A percentile compares a stretch with the other conserved stretches of the same genome.
These are phyloP conservation scores for Pimephales promelas DNA, from an alignment of 2,113 vertebrate genomes.

Conservation along the genomic window DNA sequence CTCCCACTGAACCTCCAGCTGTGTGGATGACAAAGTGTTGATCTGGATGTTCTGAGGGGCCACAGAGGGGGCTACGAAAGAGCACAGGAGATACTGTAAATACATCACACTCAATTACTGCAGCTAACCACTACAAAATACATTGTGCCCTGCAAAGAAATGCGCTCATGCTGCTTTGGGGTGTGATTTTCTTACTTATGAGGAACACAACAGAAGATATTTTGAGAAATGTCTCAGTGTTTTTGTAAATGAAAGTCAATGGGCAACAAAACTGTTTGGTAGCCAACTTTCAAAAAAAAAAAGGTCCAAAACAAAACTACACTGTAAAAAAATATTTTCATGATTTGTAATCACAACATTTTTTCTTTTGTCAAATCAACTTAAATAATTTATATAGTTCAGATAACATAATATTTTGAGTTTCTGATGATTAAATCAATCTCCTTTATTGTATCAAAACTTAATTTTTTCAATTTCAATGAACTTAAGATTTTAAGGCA, in stretches of 20 bases:
- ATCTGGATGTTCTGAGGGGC: constrained; percentile 88
- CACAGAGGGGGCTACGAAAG: constrained; percentile 83
- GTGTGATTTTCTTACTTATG: neutral
- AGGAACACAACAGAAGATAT: neutral
- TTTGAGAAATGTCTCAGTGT: neutral
- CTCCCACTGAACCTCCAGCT: constrained; percentile 92
- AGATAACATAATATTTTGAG: no score
- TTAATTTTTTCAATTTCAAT: no score
- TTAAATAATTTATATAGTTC: no score
- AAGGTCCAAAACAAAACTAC: no score
- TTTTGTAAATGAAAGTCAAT: neutral
- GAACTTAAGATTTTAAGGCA: no score
- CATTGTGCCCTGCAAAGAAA: neutral
- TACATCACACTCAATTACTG: constrained; percentile 12
- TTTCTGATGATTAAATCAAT: no score
- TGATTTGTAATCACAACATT: no score
- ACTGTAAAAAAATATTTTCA: no score
- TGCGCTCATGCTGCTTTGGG: constrained; percentile 19
- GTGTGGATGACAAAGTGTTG: constrained; percentile 82
- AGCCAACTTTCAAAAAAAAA: no score
- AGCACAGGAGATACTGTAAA: constrained; percentile 30
- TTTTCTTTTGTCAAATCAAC: no score
- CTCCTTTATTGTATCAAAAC: no score
- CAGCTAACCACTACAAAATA: constrained; percentile 19
- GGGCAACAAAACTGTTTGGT: neutral